phyloP scores from a whole-genome alignment of 2,113 vertebrate genomes.

The Chamaetylas fuelleborni region DNA sequence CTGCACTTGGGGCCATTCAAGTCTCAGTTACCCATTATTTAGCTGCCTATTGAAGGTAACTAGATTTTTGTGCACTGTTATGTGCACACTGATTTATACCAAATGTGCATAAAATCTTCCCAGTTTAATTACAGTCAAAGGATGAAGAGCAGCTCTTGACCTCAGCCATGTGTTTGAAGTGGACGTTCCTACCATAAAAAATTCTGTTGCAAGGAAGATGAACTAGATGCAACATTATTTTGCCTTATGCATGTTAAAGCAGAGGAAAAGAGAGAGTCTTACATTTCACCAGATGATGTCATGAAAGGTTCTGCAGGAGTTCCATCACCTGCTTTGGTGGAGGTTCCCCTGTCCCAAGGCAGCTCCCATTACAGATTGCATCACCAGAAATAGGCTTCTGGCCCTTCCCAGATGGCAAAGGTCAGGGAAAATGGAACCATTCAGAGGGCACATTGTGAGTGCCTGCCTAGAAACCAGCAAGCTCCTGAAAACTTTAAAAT shows the following conservation, averaged over 20 bases:
- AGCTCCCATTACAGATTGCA: neutral
- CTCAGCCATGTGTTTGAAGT: neutral
- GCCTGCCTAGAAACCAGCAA: slow-evolving; percentile 28
- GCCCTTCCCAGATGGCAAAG: neutral
- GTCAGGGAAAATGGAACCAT: neutral
- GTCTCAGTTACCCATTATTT: neutral
- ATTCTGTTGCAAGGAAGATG: neutral
- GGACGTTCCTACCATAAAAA: rapidly evolving
- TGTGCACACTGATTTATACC: neutral
- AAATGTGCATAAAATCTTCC: neutral
- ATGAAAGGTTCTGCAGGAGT: neutral
- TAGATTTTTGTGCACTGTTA: neutral
- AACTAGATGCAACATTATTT: neutral
- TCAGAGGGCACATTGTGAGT: neutral
- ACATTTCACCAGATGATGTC: neutral
- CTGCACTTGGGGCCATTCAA: neutral
- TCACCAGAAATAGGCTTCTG: neutral
- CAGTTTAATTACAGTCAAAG: neutral
- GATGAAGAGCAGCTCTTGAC: neutral
- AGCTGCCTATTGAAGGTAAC: neutral
- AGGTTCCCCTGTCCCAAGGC: neutral
- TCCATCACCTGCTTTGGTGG: neutral
- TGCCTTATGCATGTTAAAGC: neutral
- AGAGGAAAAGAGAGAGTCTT: neutral
- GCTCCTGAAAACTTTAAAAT: slow-evolving; percentile 29